These are phyloP conservation scores for Oryzias curvinotus DNA, from an alignment of 2,113 vertebrate species.

Conservation along the genomic window DNA sequence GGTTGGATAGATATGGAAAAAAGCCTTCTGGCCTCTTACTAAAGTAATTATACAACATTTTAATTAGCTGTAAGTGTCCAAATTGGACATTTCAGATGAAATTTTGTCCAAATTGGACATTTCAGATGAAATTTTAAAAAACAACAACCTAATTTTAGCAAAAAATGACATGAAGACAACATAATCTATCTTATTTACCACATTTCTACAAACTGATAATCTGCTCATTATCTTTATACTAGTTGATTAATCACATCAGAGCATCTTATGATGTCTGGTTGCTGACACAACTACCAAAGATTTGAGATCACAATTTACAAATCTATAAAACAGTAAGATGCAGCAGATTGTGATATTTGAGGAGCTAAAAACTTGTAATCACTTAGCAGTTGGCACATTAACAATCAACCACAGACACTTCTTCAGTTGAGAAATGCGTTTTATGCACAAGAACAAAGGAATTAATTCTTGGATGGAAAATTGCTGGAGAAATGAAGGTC, in stretches of 20 bases:
- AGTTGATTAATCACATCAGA: not conserved
- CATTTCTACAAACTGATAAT: not conserved
- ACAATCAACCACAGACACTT: conserved; percentile 14
- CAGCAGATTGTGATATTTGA: not conserved
- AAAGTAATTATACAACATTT: conserved; percentile 19
- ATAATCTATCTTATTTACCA: not conserved
- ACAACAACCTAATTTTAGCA: not conserved
- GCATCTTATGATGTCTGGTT: not conserved
- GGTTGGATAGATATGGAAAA: conserved; percentile 11
- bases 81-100: conserved; percentile 1
- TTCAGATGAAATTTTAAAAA: not conserved
- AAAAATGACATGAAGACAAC: not conserved
- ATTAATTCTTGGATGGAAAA: conserved; percentile 35
- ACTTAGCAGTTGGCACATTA: conserved; percentile 2
- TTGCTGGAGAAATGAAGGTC: conserved; percentile 35
- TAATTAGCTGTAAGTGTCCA: conserved; percentile 16
- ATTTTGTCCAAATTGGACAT: not conserved
- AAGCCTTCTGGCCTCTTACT: conserved; percentile 8
- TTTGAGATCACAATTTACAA: conserved; percentile 9
- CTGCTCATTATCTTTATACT: not conserved
- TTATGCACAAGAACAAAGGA: conserved; percentile 30
- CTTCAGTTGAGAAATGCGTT: conserved; percentile 11
- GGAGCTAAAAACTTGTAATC: conserved; percentile 4
- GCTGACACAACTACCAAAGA: not conserved
- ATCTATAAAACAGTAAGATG: not conserved